Base-by-base conservation (phyloP, 2,797 vertebrate species). In the Austrolebias charrua region DNA sequence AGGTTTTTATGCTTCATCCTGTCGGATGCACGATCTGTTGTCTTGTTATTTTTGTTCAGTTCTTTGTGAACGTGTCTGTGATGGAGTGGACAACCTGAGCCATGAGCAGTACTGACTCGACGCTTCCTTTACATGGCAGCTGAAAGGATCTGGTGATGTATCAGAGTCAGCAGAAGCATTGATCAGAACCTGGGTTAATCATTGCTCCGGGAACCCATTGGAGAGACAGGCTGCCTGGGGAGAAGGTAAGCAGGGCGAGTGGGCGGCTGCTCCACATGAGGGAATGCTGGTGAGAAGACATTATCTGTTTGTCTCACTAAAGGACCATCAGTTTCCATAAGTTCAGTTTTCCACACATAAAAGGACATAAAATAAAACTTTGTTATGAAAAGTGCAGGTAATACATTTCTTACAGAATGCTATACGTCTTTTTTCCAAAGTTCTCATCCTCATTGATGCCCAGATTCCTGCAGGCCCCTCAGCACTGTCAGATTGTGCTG, bases 41-140 rank as follows among this genome's bases (percentile, higher is more conserved):
- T 58, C 56, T 60, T n/a, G n/a, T n/a, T 47, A 56, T 52, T 67
- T 73, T 66, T 74, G 60, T 44, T 62, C 66, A 56, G 60, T 59
- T 40, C 33, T 15, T 29, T 66, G 56, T 73, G 57, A 53, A 44
- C 54, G 38, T 43, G 46, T 65, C 55, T 70, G 78, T 91, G 90
- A 90, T 80, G 79, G 88, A 91, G 84, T 85, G 88, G 85, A 75
- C 78, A 66, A 84, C 79, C 90, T 88, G 86, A 87, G 83, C 92
- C 91, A 87, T 66, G 66, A 75, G 72, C 68, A 72, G 84, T 76
- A 54, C 83, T 89, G 90, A 87, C 81, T 83, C 86, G 86, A 91
- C 88, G 91, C 73, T 93, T 93, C 93, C 93, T 93, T 91, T 92
- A 92, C 92, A 92, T 92, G 92, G 90, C 92, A 91, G 92, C 88